Conservation (phyloP, 2,797 vertebrate genomes). For the Scomberomorus guttatus region DNA sequence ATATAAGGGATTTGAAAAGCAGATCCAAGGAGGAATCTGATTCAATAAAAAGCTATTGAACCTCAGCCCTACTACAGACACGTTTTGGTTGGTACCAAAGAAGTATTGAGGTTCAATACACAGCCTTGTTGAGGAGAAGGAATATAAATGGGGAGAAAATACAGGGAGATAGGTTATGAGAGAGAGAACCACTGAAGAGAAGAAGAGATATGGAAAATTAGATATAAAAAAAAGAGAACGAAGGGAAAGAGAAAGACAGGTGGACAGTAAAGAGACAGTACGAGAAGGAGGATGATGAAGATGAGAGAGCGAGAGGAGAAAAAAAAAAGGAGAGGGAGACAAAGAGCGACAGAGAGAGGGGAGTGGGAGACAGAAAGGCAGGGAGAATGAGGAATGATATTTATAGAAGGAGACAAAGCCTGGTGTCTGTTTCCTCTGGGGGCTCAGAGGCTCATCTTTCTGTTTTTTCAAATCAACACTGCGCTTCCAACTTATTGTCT, state of each 20-base stretch:
- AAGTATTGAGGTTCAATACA: background rate
- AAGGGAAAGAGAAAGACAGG: background rate
- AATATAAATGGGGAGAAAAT: background rate
- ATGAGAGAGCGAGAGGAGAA: conserved; percentile 9
- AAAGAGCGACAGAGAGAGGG: conserved; percentile 4
- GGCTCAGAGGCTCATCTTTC: conserved; percentile 71
- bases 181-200: background rate
- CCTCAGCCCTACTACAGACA: background rate
- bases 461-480: conserved; percentile 73
- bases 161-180: conserved; percentile 11
- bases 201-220: background rate
- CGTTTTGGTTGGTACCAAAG: background rate
- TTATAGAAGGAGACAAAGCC: conserved; percentile 86
- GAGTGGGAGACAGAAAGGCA: conserved; percentile 16
- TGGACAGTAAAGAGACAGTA: conserved; percentile 6
- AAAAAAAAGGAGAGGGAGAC: conserved; percentile 6
- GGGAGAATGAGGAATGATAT: conserved; percentile 69
- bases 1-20: background rate
- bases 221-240: background rate
- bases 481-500: conserved; percentile 70
- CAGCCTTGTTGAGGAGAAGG: background rate
- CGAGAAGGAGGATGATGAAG: conserved; percentile 13
- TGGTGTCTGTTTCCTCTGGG: conserved; percentile 75
- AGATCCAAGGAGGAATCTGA: background rate
- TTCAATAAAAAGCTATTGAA: background rate